phyloP scores from a whole-genome alignment of 2,888 invertebrate genomes.

The Amiota mariae region DNA sequence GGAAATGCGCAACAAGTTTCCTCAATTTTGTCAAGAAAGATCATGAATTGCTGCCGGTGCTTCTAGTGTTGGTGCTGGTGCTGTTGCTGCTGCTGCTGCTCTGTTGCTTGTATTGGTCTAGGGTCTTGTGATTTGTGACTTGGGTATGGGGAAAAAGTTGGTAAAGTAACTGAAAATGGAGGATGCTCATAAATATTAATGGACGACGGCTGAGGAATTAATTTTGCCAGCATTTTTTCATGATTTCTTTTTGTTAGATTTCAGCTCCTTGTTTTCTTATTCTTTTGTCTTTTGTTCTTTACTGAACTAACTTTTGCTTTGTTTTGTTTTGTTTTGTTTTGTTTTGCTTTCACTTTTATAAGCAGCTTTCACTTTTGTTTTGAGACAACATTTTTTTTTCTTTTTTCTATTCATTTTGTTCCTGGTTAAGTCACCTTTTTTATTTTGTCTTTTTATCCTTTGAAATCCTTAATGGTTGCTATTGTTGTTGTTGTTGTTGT shows the following conservation, averaged over 20 bases:
- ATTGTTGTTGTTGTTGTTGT: neutral
- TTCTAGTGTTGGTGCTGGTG: too few relatives aligned
- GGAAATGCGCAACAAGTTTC: neutral
- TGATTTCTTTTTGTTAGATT: neutral
- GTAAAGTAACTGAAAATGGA: neutral
- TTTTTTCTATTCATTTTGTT: neutral
- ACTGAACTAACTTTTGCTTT: neutral
- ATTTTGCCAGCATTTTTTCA: neutral
- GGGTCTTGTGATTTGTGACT: neutral
- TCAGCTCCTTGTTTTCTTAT: neutral
- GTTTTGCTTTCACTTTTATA: neutral
- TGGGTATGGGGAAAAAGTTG: neutral
- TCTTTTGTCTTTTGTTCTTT: neutral
- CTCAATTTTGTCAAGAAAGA: neutral
- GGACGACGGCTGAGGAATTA: conserved; percentile 9
- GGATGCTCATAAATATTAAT: conserved; percentile 20
- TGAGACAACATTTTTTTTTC: neutral
- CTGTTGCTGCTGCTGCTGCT: too few relatives aligned
- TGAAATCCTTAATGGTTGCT: neutral
- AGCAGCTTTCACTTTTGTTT: neutral
- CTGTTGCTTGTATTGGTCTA: too few relatives aligned
- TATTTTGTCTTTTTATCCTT: neutral
- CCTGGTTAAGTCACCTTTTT: neutral
- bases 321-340: neutral
- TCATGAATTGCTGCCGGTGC: too few relatives aligned